Percentiles rank a stretch among this genome's conserved stretches.
Conservation (phyloP, 2,888 invertebrate species). For the Adelognathus sp. region DNA sequence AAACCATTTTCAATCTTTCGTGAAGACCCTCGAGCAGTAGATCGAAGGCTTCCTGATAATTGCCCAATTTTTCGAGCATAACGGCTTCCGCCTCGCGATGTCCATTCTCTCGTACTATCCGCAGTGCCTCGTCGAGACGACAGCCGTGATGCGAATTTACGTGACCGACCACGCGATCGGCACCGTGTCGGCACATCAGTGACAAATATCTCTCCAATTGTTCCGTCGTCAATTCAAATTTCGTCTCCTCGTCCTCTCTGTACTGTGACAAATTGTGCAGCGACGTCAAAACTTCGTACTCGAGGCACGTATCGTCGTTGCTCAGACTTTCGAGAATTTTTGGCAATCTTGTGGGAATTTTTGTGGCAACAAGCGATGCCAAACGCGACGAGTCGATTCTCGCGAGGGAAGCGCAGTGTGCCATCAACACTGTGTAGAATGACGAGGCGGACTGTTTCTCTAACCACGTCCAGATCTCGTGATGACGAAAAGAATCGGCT, state of each 20-base stretch:
- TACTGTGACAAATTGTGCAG: slow-evolving; percentile 71
- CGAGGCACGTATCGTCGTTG: slow-evolving; percentile 69
- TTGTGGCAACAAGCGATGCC: slow-evolving; percentile 69
- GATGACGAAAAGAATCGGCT: slow-evolving; percentile 71
- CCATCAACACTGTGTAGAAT: slow-evolving; percentile 69
- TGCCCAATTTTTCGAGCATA: slow-evolving; percentile 89
- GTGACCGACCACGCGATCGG: slow-evolving; percentile 74
- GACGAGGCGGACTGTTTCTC: slow-evolving; percentile 71
- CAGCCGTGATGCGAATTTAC: slow-evolving; percentile 81
- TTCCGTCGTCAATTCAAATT: slow-evolving; percentile 73
- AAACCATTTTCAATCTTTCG: slow-evolving; percentile 73
- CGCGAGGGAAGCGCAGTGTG: slow-evolving; percentile 68
- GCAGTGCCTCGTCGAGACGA: slow-evolving; percentile 85
- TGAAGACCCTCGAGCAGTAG: slow-evolving; percentile 83
- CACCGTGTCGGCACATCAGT: slow-evolving; percentile 78
- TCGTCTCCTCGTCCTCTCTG: slow-evolving; percentile 68
- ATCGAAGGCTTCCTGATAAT: slow-evolving; percentile 88
- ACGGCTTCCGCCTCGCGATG: slow-evolving; percentile 87
- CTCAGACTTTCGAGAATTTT: slow-evolving; percentile 74
- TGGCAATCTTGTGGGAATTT: slow-evolving; percentile 75
- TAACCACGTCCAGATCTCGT: slow-evolving; percentile 76
- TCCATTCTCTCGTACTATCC: slow-evolving; percentile 85
- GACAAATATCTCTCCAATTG: slow-evolving; percentile 76
- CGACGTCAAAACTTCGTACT: slow-evolving; percentile 72
- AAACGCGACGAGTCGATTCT: slow-evolving; percentile 72